phyloP scores from a whole-genome alignment of 2,888 invertebrate genomes.

The Pollenia labialis region DNA sequence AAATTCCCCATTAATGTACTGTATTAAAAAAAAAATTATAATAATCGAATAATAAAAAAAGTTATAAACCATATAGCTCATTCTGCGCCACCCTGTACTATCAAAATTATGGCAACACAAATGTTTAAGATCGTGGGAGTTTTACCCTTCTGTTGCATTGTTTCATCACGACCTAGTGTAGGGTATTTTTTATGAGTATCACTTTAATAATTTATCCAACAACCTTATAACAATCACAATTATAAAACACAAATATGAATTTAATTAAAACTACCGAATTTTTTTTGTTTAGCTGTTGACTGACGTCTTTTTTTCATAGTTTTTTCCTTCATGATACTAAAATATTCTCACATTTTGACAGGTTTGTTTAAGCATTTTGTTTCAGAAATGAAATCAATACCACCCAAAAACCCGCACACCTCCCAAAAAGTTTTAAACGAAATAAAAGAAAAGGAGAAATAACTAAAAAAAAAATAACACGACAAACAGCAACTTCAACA shows the following conservation, averaged over 20 bases:
- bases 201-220: conserved; percentile 42
- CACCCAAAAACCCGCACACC: conserved; percentile 60
- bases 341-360: conserved; percentile 54
- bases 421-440: conserved; percentile 17
- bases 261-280: conserved; percentile 39
- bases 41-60: no score
- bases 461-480: conserved; percentile 5
- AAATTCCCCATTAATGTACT: no score
- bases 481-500: conserved; percentile 8
- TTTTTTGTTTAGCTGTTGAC: not conserved
- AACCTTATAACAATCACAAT: conserved; percentile 43
- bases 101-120: no score
- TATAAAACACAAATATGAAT: conserved; percentile 46
- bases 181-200: not conserved
- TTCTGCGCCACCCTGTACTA: no score
- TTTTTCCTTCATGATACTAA: not conserved
- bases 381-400: conserved; percentile 56
- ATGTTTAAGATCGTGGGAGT: no score
- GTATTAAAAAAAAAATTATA: no score
- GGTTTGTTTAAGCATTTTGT: conserved; percentile 26
- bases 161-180: not conserved
- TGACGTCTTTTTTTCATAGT: not conserved
- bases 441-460: conserved; percentile 20
- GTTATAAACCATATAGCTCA: no score
- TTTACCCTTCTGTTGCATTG: not conserved